Base-by-base conservation (phyloP, 1,140 invertebrate genomes). In the Rhyacophila brunnea region DNA sequence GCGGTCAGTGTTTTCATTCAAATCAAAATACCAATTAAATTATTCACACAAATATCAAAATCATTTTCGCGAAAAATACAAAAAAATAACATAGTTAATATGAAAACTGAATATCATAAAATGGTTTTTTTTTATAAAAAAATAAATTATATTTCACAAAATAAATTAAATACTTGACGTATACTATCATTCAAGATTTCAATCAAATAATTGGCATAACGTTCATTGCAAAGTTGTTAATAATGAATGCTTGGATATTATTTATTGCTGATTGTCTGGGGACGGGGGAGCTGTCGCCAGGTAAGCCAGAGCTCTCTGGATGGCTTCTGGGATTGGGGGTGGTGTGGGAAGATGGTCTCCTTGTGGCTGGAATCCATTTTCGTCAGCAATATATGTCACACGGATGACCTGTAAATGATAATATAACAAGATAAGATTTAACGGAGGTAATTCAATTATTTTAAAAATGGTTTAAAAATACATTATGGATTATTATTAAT, bases 361-460 rank as follows among this genome's bases (percentile, higher is more conserved):
- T 62, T 80, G 71, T 1, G 86, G 81, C 54, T 83, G 83, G 78
- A 83, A 88, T 19, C 87, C 87, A 62, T 87, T 87, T 68, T 90
- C 87, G 66, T 91, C 90, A 59, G 90, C 89, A 34, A 83, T 81
- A 73, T 92, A 92, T 2, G 82, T 82, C 46, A 92, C 69, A 80
- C 86, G 48, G 73, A 81, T 68, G 81, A 69, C 2, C 51, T 65
- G 45, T 11, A 60, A 64, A 19, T 50, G 7, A 43, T n/a, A n/a
- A n/a, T n/a, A n/a, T n/a, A n/a, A n/a, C n/a, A n/a, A n/a, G n/a
- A n/a, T n/a, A n/a, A n/a, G n/a, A n/a, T n/a, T n/a, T n/a, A n/a
- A n/a, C n/a, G n/a, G n/a, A n/a, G n/a, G n/a, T n/a, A n/a, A n/a
- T n/a, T n/a, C n/a, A n/a, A n/a, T n/a, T n/a, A n/a, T n/a, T n/a